Evolutionary conservation across 2,888 invertebrate species (phyloP).

Genomic region (Melieria omissa): DNA sequence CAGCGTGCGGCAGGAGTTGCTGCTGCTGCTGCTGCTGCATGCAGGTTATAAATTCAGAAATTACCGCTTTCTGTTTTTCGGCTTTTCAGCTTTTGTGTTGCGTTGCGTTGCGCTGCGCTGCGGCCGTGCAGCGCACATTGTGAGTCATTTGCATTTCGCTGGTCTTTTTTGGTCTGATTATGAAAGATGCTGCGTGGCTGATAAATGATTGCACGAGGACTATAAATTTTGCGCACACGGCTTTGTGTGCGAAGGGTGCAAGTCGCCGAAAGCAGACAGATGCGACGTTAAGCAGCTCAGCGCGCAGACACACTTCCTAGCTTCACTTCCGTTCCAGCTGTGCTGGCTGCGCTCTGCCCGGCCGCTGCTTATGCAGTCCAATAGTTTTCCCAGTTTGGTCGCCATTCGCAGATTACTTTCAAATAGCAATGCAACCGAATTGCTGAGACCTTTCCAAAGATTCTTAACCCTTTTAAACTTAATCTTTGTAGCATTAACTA

Average conservation of each 20-base stretch:
- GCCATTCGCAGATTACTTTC: no score
- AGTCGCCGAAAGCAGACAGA: neutral
- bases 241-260: conserved; percentile 13
- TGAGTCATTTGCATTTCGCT: conserved; percentile 62
- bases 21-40: conserved; percentile 6
- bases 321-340: conserved; percentile 31
- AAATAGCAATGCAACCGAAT: no score
- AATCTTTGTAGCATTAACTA: no score
- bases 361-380: no score
- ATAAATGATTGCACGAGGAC: conserved; percentile 61
- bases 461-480: no score
- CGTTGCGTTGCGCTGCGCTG: conserved; percentile 8
- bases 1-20: conserved; percentile 7
- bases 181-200: conserved; percentile 66
- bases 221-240: conserved; percentile 45
- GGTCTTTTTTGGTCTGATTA: conserved; percentile 57
- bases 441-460: no score
- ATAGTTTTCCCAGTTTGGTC: no score
- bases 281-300: neutral
- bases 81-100: conserved; percentile 34
- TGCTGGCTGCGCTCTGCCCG: neutral
- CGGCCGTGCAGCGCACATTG: conserved; percentile 20
- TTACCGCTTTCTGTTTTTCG: conserved; percentile 45
- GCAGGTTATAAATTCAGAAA: conserved; percentile 61
- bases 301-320: conserved; percentile 1